Conservation (phyloP, 1,140 invertebrate species). For the Ericerus pela region DNA sequence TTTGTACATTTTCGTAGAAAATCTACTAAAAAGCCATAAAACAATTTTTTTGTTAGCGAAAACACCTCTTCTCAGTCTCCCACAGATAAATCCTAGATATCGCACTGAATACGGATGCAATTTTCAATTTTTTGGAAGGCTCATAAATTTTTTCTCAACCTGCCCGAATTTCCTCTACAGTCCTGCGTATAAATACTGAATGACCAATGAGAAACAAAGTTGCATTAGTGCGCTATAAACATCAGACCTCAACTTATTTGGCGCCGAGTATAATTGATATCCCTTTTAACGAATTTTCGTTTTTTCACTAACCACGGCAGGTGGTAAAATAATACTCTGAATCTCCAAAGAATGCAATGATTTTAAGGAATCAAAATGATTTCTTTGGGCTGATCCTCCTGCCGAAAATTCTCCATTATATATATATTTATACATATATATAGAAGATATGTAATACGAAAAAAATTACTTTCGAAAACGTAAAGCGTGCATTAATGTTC, state of each 20-base stretch:
- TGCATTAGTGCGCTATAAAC: no score
- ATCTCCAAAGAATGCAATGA: neutral
- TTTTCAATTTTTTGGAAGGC: no score
- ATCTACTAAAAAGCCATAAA: neutral
- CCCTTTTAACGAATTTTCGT: neutral
- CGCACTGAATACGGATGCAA: no score
- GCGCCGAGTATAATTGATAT: no score
- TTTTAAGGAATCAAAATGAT: neutral
- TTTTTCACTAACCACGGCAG: neutral
- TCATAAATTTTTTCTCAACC: no score
- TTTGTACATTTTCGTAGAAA: neutral
- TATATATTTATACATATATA: neutral
- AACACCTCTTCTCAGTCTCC: no score
- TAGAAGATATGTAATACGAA: neutral
- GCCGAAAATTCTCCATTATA: neutral
- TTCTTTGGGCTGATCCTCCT: neutral
- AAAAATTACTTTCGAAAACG: conserved; percentile 23
- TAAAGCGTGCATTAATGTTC: conserved; percentile 20
- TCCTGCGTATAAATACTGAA: no score
- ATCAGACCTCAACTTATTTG: no score
- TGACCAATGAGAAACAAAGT: no score
- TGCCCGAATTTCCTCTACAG: no score
- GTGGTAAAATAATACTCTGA: neutral
- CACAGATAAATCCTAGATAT: no score
- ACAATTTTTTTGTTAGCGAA: neutral